Evolutionary conservation across 2,113 vertebrate genomes (phyloP).

Genomic region (Passerina amoena): DNA sequence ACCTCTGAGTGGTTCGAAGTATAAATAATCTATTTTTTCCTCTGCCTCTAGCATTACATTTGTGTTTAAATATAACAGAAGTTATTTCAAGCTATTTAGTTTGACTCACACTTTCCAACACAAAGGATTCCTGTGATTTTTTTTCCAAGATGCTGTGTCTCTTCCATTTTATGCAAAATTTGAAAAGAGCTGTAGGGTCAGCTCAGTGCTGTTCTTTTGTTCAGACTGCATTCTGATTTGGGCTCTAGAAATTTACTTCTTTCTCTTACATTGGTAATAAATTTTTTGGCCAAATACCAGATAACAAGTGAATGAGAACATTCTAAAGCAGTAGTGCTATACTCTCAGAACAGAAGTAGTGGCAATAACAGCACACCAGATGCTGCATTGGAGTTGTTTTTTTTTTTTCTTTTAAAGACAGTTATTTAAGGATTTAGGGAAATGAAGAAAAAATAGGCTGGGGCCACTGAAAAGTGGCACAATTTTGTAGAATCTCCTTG

Average conservation of each 20-base stretch:
- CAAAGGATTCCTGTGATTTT: slow-evolving; percentile 30
- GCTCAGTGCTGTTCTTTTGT: neutral
- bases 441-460: neutral
- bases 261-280: neutral
- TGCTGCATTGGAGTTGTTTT: neutral
- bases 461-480: neutral
- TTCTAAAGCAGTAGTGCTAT: slow-evolving; percentile 2
- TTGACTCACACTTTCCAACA: slow-evolving; percentile 52
- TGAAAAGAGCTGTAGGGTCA: neutral
- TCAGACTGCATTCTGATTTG: neutral
- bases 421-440: slow-evolving; percentile 6
- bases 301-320: slow-evolving; percentile 11
- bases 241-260: neutral
- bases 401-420: neutral
- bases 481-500: neutral
- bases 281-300: slow-evolving; percentile 1
- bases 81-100: slow-evolving; percentile 25
- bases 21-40: slow-evolving; percentile 5
- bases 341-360: neutral
- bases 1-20: slow-evolving; percentile 1
- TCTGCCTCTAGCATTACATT: slow-evolving; percentile 30
- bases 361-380: slow-evolving; percentile 34
- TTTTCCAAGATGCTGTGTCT: neutral
- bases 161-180: slow-evolving; percentile 5
- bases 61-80: slow-evolving; percentile 44